Base-by-base conservation (phyloP, 2,797 vertebrate genomes). In the Triplophysa bombifrons region DNA sequence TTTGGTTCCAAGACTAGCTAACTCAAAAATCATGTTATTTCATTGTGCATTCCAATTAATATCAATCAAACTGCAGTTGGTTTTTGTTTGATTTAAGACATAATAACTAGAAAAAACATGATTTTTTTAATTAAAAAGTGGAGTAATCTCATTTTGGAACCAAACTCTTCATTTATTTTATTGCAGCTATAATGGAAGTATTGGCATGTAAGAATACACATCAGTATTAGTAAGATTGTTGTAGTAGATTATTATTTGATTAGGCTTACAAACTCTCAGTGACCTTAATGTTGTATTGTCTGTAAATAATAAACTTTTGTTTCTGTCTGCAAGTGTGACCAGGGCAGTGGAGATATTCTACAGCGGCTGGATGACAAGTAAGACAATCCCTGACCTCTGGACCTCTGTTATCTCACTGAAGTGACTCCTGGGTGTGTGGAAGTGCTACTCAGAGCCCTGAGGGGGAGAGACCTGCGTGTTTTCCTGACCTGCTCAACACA, bases 331-430 rank as follows among this genome's bases (percentile, higher is more conserved):
- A 10, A 22, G 44, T 63, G 22, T 51, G 19, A 19, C 13, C 60
- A 53, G 78, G 73, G 70, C 60, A 65, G 70, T 63, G 67, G 63
- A 82, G 76, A 50, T 74, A 38, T 30, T 56, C 56, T 64, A 25
- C 46, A 61, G 65, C 25, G 61, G 65, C 48, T 83, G 68, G 41
- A 63, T 67, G 68, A 82, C 34, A 55, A 74, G 76, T 81, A 80
- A 83, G 66, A 30, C 69, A 81, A 81, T 81, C 80, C 74, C 63
- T 84, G 83, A 86, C 87, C 86, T 86, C 72, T 88, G 83, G 64
- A 83, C 84, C 34, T 63, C 64, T 78, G 82, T 82, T 86, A 86
- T 86, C 86, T 82, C 60, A 34, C 73, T 74, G 58, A 69, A 75
- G 82, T 84, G 84, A 83, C 76, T 82, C 73, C 65, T 25, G 76